Percentiles rank a stretch among this genome's conserved stretches.
Conservation (phyloP, 2,888 invertebrate species). For the Mellilla xanthometata region DNA sequence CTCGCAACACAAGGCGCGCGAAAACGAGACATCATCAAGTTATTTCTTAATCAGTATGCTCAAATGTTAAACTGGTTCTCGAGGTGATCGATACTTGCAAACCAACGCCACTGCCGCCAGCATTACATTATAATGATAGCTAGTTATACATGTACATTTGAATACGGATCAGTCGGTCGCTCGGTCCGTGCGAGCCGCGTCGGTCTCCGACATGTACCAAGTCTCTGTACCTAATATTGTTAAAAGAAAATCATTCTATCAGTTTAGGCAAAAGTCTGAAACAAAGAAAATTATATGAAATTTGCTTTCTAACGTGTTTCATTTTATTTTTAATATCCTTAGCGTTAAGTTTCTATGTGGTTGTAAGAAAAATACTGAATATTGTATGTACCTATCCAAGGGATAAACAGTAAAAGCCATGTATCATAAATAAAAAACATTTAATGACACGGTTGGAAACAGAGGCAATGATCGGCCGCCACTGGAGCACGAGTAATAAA, state of each 20-base stretch:
- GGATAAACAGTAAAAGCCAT: constrained; percentile 14
- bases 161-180: no score
- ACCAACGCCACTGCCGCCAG: no score
- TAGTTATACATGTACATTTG: no score
- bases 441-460: constrained; percentile 50
- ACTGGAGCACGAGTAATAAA: constrained; percentile 54
- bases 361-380: no score
- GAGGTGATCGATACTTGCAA: no score
- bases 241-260: constrained; percentile 53
- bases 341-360: no score
- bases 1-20: no score
- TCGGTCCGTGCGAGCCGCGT: no score
- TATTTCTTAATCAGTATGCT: no score
- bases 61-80: no score
- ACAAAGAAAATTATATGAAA: constrained; percentile 58
- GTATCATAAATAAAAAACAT: constrained; percentile 63
- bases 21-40: no score
- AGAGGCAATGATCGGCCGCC: constrained; percentile 38
- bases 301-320: constrained; percentile 64
- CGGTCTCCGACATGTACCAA: neutral
- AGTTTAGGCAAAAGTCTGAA: constrained; percentile 75
- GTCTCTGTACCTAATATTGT: constrained; percentile 47
- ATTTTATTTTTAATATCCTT: constrained; percentile 19
- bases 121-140: no score
- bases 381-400: neutral